Percentiles rank a stretch among this genome's conserved stretches.
Conservation (phyloP, 2,888 invertebrate genomes). For the Deilephila elpenor region DNA sequence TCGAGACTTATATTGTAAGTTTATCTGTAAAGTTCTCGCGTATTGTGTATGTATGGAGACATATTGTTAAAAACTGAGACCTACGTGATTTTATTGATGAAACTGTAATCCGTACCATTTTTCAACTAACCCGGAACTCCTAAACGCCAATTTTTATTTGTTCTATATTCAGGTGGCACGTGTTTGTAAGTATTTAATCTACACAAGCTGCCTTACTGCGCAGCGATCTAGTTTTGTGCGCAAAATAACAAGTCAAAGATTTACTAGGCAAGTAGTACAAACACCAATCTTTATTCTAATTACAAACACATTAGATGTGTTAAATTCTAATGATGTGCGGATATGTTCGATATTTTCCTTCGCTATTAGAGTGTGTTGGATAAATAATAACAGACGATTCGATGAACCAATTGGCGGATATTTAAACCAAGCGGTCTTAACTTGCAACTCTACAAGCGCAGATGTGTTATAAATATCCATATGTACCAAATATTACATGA, state of each 20-base stretch:
- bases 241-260: conserved; percentile 9
- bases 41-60: no score
- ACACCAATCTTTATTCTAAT: conserved; percentile 15
- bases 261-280: conserved; percentile 1
- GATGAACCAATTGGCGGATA: conserved; percentile 24
- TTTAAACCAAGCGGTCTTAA: conserved; percentile 14
- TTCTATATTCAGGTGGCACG: neutral
- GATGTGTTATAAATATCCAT: neutral
- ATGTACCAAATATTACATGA: neutral
- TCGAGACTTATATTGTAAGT: no score
- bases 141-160: neutral
- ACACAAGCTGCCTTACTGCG: neutral
- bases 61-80: no score
- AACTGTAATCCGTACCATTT: neutral
- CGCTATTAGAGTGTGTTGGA: conserved; percentile 14
- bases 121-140: neutral
- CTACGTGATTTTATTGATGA: no score
- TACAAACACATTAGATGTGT: conserved; percentile 14
- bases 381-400: conserved; percentile 22
- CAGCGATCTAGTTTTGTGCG: conserved; percentile 8
- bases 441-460: neutral
- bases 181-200: conserved; percentile 1
- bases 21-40: no score
- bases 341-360: conserved; percentile 18
- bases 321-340: conserved; percentile 18